phyloP scores from a whole-genome alignment of 2,888 invertebrate genomes.

The Leucoma salicis region DNA sequence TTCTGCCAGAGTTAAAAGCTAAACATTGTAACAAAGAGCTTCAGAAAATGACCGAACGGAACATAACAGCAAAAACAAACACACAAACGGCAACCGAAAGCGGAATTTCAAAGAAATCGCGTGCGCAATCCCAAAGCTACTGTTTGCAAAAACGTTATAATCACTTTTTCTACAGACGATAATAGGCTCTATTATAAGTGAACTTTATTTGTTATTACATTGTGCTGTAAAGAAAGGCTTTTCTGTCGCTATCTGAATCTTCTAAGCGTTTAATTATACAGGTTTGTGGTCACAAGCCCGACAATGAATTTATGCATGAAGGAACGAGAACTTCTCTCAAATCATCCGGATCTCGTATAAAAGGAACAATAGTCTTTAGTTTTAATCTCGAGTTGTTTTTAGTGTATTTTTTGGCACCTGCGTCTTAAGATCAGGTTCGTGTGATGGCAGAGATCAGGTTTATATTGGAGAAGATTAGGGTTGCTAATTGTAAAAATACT shows the following conservation, averaged over 20 bases:
- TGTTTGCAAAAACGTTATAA: constrained; percentile 51
- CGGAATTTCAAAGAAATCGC: constrained; percentile 59
- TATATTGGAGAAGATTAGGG: constrained; percentile 42
- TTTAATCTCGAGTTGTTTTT: constrained; percentile 65
- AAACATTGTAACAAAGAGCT: constrained; percentile 33
- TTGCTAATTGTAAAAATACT: constrained; percentile 22
- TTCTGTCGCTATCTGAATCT: constrained; percentile 51
- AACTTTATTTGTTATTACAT: constrained; percentile 38
- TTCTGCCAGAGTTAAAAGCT: constrained; percentile 20
- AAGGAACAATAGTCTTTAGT: constrained; percentile 78
- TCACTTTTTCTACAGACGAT: constrained; percentile 25
- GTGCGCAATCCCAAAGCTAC: constrained; percentile 50
- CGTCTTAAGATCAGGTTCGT: constrained; percentile 63
- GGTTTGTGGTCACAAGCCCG: constrained; percentile 57
- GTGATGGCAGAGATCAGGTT: constrained; percentile 60
- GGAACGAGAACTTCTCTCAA: constrained; percentile 59
- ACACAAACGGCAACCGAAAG: constrained; percentile 31
- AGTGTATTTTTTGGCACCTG: constrained; percentile 52
- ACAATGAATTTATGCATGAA: constrained; percentile 80
- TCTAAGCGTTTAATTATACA: constrained; percentile 71
- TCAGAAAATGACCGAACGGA: constrained; percentile 49
- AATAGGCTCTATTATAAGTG: constrained; percentile 41
- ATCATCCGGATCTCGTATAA: constrained; percentile 52
- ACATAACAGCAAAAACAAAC: constrained; percentile 50
- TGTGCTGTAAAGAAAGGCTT: constrained; percentile 31